Evolutionary conservation across 2,888 invertebrate species (phyloP), one percentile per base, ranked within the genome.

Genomic region (Polydrusus cervinus): DNA sequence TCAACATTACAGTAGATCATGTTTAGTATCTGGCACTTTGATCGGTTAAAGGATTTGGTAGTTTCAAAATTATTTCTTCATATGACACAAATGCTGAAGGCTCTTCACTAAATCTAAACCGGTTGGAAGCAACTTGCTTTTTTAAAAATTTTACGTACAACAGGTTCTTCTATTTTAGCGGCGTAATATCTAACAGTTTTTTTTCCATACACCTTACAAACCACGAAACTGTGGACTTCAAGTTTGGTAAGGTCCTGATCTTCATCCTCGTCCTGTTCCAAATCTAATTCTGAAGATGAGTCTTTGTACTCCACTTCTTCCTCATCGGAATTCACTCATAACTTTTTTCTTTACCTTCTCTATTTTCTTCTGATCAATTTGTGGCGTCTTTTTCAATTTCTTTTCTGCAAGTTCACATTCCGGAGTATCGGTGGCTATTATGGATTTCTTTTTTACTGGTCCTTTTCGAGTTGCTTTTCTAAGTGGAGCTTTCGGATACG

Each of bases 1-100:
- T 51, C 25, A 13, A 66, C 2, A 40, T 61, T 61, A 40, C 40
- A 68, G 55, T 53, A 70, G 7, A 34, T 9, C 34, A 34, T 34
- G 34, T 25, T 25, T 25, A 25, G 25, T 70, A 70, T 43, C 61
- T 18, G 61, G 70, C 70, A 70, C 61, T 70, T 61, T 49, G 3
- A 49, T 47, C 70, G 45, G 62, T 61, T 45, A 61, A 62, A 47
- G 49, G 47, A 47, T 70, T 70, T 70, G 70, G 62, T 61, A 70
- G 49, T 49, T 70, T 70, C 62, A 70, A 70, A 70, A 43, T 47
- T 13, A 70, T 62, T 49, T 61, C 61, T 47, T 61, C 61, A 14
- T 61, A 70, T 61, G 70, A 47, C 61, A 45, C 70, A 70, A 61
- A 70, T 70, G 70, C 70, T 61, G 25, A 18, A 34, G 62, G 61